A percentile compares a stretch with the other conserved stretches of the same genome.
These are phyloP conservation scores for Tholera decimalis DNA, from an alignment of 2,888 invertebrate species.

Conservation along the genomic window DNA sequence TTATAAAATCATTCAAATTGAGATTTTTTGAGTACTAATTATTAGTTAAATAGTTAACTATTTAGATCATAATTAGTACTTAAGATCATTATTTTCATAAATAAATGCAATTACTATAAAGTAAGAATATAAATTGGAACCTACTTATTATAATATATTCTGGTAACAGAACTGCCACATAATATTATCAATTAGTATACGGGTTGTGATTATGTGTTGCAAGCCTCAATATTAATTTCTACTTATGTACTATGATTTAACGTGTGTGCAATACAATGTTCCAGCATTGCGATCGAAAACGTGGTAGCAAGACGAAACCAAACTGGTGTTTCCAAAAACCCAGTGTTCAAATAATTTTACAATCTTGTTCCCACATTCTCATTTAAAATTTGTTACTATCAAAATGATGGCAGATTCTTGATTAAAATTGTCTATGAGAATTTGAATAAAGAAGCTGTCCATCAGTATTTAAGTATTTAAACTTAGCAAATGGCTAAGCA, in stretches of 20 bases:
- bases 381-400: too few relatives aligned
- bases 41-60: too few relatives aligned
- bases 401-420: too few relatives aligned
- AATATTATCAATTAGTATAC: slow-evolving; percentile 17
- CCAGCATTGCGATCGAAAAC: neutral
- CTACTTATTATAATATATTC: slow-evolving; percentile 34
- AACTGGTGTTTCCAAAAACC: neutral
- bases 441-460: too few relatives aligned
- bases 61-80: too few relatives aligned
- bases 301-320: neutral
- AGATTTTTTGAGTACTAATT: slow-evolving; percentile 23
- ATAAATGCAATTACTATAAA: neutral
- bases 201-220: slow-evolving; percentile 34
- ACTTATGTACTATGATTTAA: slow-evolving; percentile 4
- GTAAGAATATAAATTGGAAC: slow-evolving; percentile 14
- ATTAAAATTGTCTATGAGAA: too few relatives aligned
- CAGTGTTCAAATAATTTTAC: neutral
- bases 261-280: neutral
- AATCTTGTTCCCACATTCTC: neutral
- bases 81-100: neutral
- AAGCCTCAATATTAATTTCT: slow-evolving; percentile 40
- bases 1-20: neutral
- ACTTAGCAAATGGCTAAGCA: too few relatives aligned
- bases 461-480: too few relatives aligned
- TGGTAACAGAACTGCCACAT: slow-evolving; percentile 11